Conservation (phyloP, 2,113 vertebrate species). For the Ahaetulla prasina region DNA sequence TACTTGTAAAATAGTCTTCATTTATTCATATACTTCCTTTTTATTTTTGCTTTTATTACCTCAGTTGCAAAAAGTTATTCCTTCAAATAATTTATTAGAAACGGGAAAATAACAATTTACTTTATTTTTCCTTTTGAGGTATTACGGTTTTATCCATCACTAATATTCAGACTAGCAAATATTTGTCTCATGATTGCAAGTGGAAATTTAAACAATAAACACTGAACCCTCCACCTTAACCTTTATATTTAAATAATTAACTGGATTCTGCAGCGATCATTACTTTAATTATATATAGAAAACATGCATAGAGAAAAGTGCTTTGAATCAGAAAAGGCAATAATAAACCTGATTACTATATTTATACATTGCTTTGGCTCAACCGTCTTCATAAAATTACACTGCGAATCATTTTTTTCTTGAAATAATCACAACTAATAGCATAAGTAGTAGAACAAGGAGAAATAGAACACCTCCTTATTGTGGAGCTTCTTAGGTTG, state of each 20-base stretch:
- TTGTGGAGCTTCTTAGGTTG: slow-evolving; percentile 55
- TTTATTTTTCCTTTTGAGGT: background rate
- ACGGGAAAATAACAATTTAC: background rate
- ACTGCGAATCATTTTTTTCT: slow-evolving; percentile 41
- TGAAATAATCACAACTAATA: slow-evolving; percentile 45
- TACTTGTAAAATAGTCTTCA: background rate
- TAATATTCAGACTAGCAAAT: background rate
- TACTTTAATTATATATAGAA: slow-evolving; percentile 5
- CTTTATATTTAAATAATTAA: slow-evolving; percentile 15
- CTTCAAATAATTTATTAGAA: background rate
- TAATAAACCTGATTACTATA: background rate
- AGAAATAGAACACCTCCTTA: slow-evolving; percentile 57
- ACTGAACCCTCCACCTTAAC: background rate
- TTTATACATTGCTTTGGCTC: slow-evolving; percentile 16
- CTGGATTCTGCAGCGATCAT: background rate
- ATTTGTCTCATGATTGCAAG: background rate
- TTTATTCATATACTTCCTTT: background rate
- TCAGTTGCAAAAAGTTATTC: background rate
- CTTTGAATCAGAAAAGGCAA: background rate
- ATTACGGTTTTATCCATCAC: background rate
- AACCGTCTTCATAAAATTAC: slow-evolving; percentile 26
- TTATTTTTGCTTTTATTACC: background rate
- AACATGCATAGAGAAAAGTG: slow-evolving; percentile 6
- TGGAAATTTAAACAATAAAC: background rate
- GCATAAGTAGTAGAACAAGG: slow-evolving; percentile 48